These are phyloP conservation scores for Rhodophaea formosa DNA, from an alignment of 2,888 invertebrate species.

Conservation along the genomic window DNA sequence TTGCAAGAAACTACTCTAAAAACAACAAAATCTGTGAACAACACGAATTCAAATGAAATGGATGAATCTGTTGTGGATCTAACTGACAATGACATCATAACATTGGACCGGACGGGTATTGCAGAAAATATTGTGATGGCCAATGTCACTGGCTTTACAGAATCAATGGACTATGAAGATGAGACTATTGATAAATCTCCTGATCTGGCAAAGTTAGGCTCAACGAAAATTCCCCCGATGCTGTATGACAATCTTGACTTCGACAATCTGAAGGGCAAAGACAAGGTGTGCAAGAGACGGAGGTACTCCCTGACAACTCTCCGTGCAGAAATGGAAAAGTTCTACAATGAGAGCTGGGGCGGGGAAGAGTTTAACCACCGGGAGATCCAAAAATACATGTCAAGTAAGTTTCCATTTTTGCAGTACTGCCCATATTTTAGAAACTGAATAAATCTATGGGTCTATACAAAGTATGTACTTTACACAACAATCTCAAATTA, in stretches of 20 bases:
- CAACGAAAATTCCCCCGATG: slow-evolving; percentile 70
- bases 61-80: slow-evolving; percentile 51
- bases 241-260: slow-evolving; percentile 69
- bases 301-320: slow-evolving; percentile 65
- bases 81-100: slow-evolving; percentile 45
- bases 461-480: too few relatives aligned
- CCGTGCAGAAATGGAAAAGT: slow-evolving; percentile 81
- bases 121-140: slow-evolving; percentile 65
- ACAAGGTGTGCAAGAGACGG: slow-evolving; percentile 53
- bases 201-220: slow-evolving; percentile 54
- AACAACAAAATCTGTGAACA: background rate
- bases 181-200: slow-evolving; percentile 25
- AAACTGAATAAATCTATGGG: too few relatives aligned
- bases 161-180: slow-evolving; percentile 46
- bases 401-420: slow-evolving; percentile 72
- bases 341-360: slow-evolving; percentile 85
- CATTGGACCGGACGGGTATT: slow-evolving; percentile 41
- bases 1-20: background rate
- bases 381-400: slow-evolving; percentile 82
- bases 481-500: too few relatives aligned
- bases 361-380: slow-evolving; percentile 83
- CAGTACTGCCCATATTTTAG: background rate
- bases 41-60: slow-evolving; percentile 20
- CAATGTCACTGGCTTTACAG: slow-evolving; percentile 64
- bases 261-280: slow-evolving; percentile 68